Evolutionary conservation across 2,797 vertebrate species (phyloP), one percentile per base, ranked within the genome.

Genomic region (Sebastes paucispinis): DNA sequence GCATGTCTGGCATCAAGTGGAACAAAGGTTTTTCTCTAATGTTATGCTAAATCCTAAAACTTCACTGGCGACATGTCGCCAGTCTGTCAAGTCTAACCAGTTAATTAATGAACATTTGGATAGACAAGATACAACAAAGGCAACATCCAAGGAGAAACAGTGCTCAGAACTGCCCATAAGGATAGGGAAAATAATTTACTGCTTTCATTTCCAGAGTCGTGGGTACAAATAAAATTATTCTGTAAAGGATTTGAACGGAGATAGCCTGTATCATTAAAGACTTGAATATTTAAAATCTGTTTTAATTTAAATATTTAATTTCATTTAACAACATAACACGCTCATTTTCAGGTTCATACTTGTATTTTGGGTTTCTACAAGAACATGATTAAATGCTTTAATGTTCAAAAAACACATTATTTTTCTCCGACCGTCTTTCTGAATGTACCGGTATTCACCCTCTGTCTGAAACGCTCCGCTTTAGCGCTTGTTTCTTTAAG

Each of bases 351-450:
- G 50, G 50, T 54, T 54, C 50, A 54, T 54, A 20, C 20, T 54
- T 54, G 50, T 54, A 22, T n/a, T 54, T n/a, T 10, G 20, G 9
- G 50, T 54, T 54, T 22, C 50, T 54, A 22, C 20, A 22, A 8
- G 18, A 50, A 22, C 50, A 54, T 54, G 50, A 22, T 54, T 22
- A 54, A 3, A 54, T 10, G 50, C 50, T 54, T 10, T 54, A 54
- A 54, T 54, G 50, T 54, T 18, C 3, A 50, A 50, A 50, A 50
- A 50, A 50, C 47, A 50, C 47, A 50, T 50, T 8, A 20, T 20
- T 50, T 20, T 50, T 50, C 43, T 47, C 43, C 0, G 0, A 52
- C 47, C 18, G 50, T 52, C 50, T 52, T 0, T 47, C 0, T 47
- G 6, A 47, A 18, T 47, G 20, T 0, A 47, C 43, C 6, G 0